These are phyloP conservation scores for Conistra vaccinii DNA, from an alignment of 2,888 invertebrate genomes.

Conservation along the genomic window DNA sequence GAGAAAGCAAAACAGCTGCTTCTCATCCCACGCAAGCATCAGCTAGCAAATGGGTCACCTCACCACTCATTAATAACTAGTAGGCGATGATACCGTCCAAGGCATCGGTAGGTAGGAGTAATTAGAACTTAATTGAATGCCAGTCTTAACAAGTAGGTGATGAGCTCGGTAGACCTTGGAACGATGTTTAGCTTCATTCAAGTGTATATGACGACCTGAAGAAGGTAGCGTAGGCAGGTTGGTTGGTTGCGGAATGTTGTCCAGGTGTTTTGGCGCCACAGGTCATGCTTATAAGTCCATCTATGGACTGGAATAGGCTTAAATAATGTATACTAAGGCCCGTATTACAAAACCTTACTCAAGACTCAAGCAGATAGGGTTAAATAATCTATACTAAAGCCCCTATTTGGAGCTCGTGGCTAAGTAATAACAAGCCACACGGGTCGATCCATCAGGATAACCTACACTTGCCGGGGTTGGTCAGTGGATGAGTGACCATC, in stretches of 20 bases:
- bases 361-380: no score
- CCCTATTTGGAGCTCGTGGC: no score
- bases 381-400: no score
- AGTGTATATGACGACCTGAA: neutral
- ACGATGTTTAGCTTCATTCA: neutral
- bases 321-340: neutral
- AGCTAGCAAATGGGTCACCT: slow-evolving; percentile 35
- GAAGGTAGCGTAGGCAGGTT: neutral
- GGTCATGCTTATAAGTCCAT: neutral
- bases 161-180: slow-evolving; percentile 5
- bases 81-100: slow-evolving; percentile 35
- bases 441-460: no score
- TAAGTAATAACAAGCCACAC: no score
- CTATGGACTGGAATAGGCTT: no score
- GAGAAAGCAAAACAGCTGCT: slow-evolving; percentile 40
- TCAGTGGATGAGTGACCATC: no score
- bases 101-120: slow-evolving; percentile 6
- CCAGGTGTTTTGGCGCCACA: neutral
- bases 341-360: no score
- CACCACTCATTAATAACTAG: slow-evolving; percentile 10
- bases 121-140: slow-evolving; percentile 34
- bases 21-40: slow-evolving; percentile 43
- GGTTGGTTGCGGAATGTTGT: neutral
- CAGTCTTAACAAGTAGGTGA: slow-evolving; percentile 15
- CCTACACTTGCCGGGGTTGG: no score